Evolutionary conservation across 2,797 vertebrate species (phyloP).

Genomic region (Etheostoma nigrum): DNA sequence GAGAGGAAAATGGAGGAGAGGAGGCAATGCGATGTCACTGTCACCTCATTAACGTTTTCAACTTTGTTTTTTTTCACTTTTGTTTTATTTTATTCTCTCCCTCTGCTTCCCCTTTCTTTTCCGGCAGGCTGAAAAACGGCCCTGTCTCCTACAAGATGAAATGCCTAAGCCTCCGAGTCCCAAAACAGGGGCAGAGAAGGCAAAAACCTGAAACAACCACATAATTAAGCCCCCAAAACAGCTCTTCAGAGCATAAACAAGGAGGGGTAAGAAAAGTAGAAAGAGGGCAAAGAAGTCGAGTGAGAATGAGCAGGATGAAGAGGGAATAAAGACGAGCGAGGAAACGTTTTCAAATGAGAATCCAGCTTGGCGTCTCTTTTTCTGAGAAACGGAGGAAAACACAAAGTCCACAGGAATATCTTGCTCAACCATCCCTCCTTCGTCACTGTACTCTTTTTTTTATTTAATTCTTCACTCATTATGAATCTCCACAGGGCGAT

Average conservation of each 20-base stretch:
- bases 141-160: slow-evolving; percentile 52
- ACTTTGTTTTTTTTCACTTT: slow-evolving; percentile 41
- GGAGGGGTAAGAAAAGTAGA: slow-evolving; percentile 24
- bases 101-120: background rate
- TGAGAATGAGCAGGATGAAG: slow-evolving; percentile 25
- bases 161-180: slow-evolving; percentile 41
- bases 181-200: slow-evolving; percentile 45
- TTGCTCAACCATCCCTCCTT: slow-evolving; percentile 17
- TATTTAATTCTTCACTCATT: slow-evolving; percentile 50
- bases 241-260: slow-evolving; percentile 48
- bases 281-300: slow-evolving; percentile 36
- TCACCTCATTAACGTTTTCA: slow-evolving; percentile 70
- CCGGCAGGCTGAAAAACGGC: slow-evolving; percentile 43
- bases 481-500: slow-evolving; percentile 56
- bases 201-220: slow-evolving; percentile 70
- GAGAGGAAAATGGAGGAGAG: slow-evolving; percentile 40
- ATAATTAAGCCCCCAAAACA: slow-evolving; percentile 69
- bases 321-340: slow-evolving; percentile 2
- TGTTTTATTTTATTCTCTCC: slow-evolving; percentile 30
- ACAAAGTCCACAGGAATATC: slow-evolving; percentile 15
- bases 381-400: slow-evolving; percentile 32
- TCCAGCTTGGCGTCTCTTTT: slow-evolving; percentile 19
- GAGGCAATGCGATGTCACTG: slow-evolving; percentile 51
- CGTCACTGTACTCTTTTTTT: slow-evolving; percentile 11
- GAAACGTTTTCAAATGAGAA: slow-evolving; percentile 61